A percentile compares a stretch with the other conserved stretches of the same genome.
Conservation (phyloP, 2,113 vertebrate species). For the Marmota flaviventris region DNA sequence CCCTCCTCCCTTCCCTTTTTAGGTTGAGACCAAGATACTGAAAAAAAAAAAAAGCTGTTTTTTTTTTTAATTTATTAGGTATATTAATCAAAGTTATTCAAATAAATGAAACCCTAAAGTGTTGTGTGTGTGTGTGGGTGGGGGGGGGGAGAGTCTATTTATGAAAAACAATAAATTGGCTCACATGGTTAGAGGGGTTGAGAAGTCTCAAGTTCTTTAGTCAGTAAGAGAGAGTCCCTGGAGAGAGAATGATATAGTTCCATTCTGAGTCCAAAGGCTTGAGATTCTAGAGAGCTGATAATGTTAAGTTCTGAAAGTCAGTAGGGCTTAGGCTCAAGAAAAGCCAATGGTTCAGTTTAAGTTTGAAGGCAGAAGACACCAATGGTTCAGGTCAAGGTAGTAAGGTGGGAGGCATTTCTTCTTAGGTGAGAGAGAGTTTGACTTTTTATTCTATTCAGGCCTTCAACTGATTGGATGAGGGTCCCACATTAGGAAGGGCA, state of each 20-base stretch:
- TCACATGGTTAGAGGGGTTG: neutral
- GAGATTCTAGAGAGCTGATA: neutral
- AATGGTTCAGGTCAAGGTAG: neutral
- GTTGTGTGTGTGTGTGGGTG: neutral
- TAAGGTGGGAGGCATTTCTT: neutral
- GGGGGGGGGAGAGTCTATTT: no score
- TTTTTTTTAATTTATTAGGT: neutral
- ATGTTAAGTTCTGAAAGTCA: neutral
- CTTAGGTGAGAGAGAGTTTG: neutral
- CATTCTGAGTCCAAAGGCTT: neutral
- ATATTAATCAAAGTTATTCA: neutral
- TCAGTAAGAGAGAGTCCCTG: neutral
- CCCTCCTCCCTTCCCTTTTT: neutral
- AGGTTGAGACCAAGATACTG: neutral
- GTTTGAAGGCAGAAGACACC: neutral
- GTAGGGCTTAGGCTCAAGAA: neutral
- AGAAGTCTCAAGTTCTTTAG: neutral
- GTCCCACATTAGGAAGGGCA: neutral
- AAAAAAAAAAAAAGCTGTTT: slow-evolving; percentile 53
- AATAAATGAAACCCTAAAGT: neutral
- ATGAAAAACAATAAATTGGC: neutral
- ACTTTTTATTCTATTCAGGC: neutral
- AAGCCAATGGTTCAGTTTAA: neutral
- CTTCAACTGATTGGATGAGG: neutral
- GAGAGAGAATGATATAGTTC: neutral